These are phyloP conservation scores for Acanthisitta chloris DNA, from an alignment of 2,113 vertebrate species.

Conservation along the genomic window DNA sequence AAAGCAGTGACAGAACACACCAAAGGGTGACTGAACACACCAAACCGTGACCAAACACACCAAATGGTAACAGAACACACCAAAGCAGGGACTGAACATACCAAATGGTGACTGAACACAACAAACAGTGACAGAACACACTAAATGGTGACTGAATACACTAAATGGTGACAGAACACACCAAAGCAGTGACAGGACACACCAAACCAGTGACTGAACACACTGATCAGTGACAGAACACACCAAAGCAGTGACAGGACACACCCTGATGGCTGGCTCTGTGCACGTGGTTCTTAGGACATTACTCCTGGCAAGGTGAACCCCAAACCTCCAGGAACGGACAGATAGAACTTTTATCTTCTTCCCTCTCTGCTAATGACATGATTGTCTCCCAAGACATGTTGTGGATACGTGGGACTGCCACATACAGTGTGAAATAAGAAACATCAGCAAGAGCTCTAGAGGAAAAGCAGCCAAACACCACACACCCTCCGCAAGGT, in stretches of 20 bases:
- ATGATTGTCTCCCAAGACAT: background rate
- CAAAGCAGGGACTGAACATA: too few species aligned
- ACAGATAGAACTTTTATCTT: background rate
- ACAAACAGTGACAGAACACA: too few species aligned
- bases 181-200: too few species aligned
- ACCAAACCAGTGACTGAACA: too few species aligned
- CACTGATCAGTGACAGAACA: background rate
- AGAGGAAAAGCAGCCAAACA: background rate
- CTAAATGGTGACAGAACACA: too few species aligned
- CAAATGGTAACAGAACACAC: too few species aligned
- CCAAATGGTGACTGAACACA: too few species aligned
- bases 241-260: background rate
- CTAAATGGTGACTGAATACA: too few species aligned
- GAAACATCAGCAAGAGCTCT: background rate
- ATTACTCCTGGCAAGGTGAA: accelerated
- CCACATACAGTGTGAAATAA: background rate
- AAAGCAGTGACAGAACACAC: background rate
- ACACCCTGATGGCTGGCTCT: background rate
- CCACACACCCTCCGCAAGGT: background rate
- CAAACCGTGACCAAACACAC: too few species aligned
- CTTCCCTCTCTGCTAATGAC: background rate
- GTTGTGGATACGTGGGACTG: background rate
- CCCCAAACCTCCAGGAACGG: too few species aligned
- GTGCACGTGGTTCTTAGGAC: accelerated
- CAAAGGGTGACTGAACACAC: too few species aligned